Evolutionary conservation across 2,888 invertebrate genomes (phyloP), one percentile per base, ranked within the genome.

Genomic region (Platypus cylindrus): DNA sequence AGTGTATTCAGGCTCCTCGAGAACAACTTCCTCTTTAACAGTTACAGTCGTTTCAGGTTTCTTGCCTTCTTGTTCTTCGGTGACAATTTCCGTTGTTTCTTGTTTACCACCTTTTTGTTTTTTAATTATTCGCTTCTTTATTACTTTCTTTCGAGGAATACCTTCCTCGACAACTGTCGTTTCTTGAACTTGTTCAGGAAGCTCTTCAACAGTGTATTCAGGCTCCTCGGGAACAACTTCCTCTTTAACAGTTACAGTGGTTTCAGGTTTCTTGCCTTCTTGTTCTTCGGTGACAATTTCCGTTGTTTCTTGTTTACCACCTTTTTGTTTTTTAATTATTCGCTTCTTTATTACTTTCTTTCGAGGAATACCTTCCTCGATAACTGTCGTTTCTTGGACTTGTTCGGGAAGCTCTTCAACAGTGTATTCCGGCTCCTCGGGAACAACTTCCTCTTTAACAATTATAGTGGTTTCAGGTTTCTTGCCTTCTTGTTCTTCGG

Each of bases 271-370:
- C 29, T 54, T 50, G 30, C 64, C 61, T 37, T 62, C 61, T 44
- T 63, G 63, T 45, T 65, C 62, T 23, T 59, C 53, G 0, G 54
- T 60, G 3, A 55, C 53, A 49, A 65, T 64, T 62, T 68, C 58
- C 23, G 59, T 56, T 0, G 50, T 45, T 47, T 58, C 51, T 26
- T 60, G 39, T 29, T 53, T 54, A 7, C 48, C 50, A 3, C 53
- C 59, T 12, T 54, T 52, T 9, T 55, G 58, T 27, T 60, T 63
- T 35, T 62, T 64, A 9, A 68, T 66, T 2, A 62, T 52, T 35
- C 63, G 60, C 7, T 45, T 55, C 51, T 45, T 48, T 32, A 48
- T 41, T 12, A 45, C 40, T 34, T 45, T 45, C 38, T 45, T 51
- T 28, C 37, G 46, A 20, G 33, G 37, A 17, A 63, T 58, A 37